phyloP scores from a whole-genome alignment of 2,797 vertebrate genomes.

The Eulemur coronatus region DNA sequence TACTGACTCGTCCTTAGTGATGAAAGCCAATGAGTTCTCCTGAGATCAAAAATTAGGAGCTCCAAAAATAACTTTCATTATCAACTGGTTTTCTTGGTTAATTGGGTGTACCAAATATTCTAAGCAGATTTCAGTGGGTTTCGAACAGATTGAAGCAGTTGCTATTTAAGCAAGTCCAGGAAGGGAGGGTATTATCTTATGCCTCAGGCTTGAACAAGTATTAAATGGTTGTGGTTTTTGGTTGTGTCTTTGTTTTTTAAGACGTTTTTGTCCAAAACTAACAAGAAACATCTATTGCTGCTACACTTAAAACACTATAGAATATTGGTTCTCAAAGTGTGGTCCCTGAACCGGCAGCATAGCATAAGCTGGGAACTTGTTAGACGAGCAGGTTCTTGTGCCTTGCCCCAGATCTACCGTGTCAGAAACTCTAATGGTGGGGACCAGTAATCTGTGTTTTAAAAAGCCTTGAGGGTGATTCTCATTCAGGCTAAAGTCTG shows the following conservation, averaged over 20 bases:
- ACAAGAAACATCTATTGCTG: neutral
- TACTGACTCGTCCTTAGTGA: neutral
- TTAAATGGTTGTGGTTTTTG: neutral
- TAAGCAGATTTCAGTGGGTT: neutral
- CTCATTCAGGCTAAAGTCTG: neutral
- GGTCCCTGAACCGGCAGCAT: neutral
- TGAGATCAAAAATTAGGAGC: neutral
- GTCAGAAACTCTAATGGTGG: neutral
- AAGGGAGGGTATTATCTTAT: neutral
- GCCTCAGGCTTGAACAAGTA: neutral
- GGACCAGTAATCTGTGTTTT: neutral
- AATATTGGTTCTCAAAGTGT: neutral
- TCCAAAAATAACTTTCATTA: neutral
- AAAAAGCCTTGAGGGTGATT: neutral
- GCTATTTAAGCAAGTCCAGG: neutral
- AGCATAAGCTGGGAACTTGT: neutral
- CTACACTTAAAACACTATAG: neutral
- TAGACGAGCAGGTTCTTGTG: neutral
- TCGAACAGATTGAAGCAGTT: neutral
- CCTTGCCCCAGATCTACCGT: neutral
- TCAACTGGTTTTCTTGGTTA: neutral
- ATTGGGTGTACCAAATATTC: neutral
- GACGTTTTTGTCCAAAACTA: neutral
- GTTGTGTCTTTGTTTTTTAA: neutral
- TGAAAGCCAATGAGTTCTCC: constrained; percentile 2